Evolutionary conservation across 2,888 invertebrate genomes (phyloP), one percentile per base, ranked within the genome.

Genomic region (Synergus umbraculus): DNA sequence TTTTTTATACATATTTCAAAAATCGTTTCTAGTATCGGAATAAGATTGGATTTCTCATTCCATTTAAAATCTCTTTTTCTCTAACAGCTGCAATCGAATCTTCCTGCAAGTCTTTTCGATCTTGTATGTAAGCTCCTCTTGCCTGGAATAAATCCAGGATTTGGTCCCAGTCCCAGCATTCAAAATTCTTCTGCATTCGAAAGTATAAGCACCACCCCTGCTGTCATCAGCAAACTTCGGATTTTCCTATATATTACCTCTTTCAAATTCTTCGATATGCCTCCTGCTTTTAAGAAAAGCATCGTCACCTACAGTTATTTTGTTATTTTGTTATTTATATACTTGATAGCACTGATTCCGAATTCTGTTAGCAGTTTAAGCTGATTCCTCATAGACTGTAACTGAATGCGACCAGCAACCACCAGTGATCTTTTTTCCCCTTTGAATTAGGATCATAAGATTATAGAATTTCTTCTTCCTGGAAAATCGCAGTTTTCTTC

Each of bases 101-200:
- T 46, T 46, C 22, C 10, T 46, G 44, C 46, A 67, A 67, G 22
- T 67, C 29, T 46, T n/a, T 67, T 22, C 22, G 13, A 29, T 9
- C 49, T 49, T 7, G 13, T 29, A 60, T 63, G 76, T 60, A 44
- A 60, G 41, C 18, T 76, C 60, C 41, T 41, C 46, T 69, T 37
- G 46, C 13, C 64, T 76, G 82, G 81, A 79, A 81, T 66, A 65
- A 41, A 76, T 63, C 78, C 82, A 78, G 79, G 73, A 82, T 81
- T 82, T 79, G 10, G 60, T 67, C 77, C 76, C 67, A 66, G 60
- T 67, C 76, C 76, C 67, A 66, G 76, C 81, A 18, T 46, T 77
- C 77, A 65, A 66, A 46, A 66, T 13, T 46, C 58, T 79, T 41
- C 78, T 69, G 49, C 63, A 63, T 49, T 76, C 76, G 63, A 78